Percentiles rank a stretch among this genome's conserved stretches.
Conservation (phyloP, 2,888 invertebrate genomes). For the Exocentrus adspersus region DNA sequence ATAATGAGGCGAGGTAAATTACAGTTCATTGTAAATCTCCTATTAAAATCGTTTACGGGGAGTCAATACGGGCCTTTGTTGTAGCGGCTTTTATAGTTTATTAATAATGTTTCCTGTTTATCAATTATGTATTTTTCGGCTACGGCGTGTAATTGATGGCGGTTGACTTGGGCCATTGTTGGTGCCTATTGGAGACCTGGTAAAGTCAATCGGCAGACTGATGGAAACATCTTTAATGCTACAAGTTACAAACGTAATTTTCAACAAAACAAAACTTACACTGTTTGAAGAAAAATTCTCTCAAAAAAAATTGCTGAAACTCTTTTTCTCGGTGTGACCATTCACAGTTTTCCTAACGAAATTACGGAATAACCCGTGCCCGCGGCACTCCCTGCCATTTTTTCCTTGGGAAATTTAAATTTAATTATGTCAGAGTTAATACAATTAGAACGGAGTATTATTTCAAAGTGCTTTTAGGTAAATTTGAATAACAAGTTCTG, state of each 20-base stretch:
- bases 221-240: neutral
- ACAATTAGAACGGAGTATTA: slow-evolving; percentile 23
- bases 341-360: neutral
- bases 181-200: neutral
- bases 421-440: slow-evolving; percentile 21
- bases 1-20: neutral
- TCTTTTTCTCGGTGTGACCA: too few relatives aligned
- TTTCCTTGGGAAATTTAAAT: slow-evolving; percentile 18
- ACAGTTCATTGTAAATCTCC: neutral
- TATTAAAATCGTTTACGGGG: neutral
- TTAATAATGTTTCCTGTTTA: slow-evolving; percentile 9
- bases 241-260: too few relatives aligned
- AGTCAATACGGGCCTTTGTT: slow-evolving; percentile 14
- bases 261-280: too few relatives aligned
- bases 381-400: neutral
- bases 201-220: neutral
- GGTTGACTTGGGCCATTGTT: neutral
- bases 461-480: slow-evolving; percentile 23
- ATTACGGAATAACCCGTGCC: neutral
- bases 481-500: slow-evolving; percentile 24
- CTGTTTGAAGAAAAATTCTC: too few relatives aligned
- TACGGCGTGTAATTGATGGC: neutral
- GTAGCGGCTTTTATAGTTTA: slow-evolving; percentile 7
- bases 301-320: too few relatives aligned
- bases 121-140: slow-evolving; percentile 5